Percentiles rank a stretch among this genome's conserved stretches.
Conservation (phyloP, 2,888 invertebrate genomes). For the Leptopterna dolabrata region DNA sequence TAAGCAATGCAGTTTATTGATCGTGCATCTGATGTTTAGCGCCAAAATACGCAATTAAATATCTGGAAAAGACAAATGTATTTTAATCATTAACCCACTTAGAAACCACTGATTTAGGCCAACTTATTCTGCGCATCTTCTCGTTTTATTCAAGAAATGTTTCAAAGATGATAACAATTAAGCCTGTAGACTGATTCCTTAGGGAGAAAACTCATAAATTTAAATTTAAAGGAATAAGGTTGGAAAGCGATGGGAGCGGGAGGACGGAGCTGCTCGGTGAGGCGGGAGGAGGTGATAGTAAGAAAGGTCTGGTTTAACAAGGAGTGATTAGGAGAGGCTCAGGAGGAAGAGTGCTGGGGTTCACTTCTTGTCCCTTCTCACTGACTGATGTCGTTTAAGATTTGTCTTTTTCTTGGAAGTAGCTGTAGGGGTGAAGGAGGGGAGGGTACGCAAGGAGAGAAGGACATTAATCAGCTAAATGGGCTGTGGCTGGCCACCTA, state of each 20-base stretch:
- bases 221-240: neutral
- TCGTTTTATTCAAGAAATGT: too few relatives aligned
- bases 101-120: too few relatives aligned
- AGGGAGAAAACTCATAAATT: neutral
- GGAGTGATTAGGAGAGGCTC: conserved; percentile 14
- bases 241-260: neutral
- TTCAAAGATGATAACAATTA: too few relatives aligned
- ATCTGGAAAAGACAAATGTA: too few relatives aligned
- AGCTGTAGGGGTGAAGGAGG: neutral
- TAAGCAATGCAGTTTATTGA: too few relatives aligned
- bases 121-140: too few relatives aligned
- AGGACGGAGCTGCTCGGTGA: neutral
- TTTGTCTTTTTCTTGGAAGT: conserved; percentile 41
- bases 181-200: too few relatives aligned
- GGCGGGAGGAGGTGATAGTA: neutral
- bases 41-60: too few relatives aligned
- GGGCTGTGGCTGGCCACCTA: conserved; percentile 48
- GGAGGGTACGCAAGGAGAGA: neutral
- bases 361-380: neutral
- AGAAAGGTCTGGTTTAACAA: conserved; percentile 30
- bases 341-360: neutral
- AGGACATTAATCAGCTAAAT: conserved; percentile 58
- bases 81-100: too few relatives aligned
- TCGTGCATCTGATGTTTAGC: too few relatives aligned
- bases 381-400: conserved; percentile 52